These are phyloP conservation scores for Melinaea marsaeus DNA, from an alignment of 2,888 invertebrate species.

Conservation along the genomic window DNA sequence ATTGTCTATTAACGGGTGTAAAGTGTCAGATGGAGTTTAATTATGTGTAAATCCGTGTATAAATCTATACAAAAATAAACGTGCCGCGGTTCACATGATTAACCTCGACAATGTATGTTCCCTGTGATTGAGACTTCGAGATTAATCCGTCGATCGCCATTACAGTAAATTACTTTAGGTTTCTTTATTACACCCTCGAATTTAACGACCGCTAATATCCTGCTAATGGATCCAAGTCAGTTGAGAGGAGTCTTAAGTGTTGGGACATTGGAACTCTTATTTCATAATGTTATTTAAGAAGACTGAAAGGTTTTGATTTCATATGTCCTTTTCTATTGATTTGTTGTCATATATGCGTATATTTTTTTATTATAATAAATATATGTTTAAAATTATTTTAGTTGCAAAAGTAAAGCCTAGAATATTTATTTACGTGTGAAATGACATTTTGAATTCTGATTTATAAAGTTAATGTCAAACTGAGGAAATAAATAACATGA, in stretches of 20 bases:
- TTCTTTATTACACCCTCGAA: slow-evolving; percentile 27
- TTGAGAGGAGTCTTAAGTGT: slow-evolving; percentile 23
- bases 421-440: no score
- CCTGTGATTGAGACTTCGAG: slow-evolving; percentile 9
- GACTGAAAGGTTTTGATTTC: slow-evolving; percentile 3
- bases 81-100: no score
- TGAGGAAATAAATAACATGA: no score
- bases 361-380: no score
- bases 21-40: no score
- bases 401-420: no score
- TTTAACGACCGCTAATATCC: slow-evolving; percentile 25
- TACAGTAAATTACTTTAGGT: slow-evolving; percentile 23
- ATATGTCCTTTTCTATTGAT: background rate
- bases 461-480: no score
- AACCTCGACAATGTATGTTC: background rate
- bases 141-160: slow-evolving; percentile 19
- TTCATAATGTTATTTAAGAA: slow-evolving; percentile 14
- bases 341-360: background rate
- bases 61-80: no score
- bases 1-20: no score
- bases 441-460: no score
- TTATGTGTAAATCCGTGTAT: no score
- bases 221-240: slow-evolving; percentile 26
- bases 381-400: no score
- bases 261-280: slow-evolving; percentile 4